A percentile compares a stretch with the other conserved stretches of the same genome.
Evolutionary conservation across 2,113 vertebrate species (phyloP).

Genomic region (Setophaga kirtlandii): DNA sequence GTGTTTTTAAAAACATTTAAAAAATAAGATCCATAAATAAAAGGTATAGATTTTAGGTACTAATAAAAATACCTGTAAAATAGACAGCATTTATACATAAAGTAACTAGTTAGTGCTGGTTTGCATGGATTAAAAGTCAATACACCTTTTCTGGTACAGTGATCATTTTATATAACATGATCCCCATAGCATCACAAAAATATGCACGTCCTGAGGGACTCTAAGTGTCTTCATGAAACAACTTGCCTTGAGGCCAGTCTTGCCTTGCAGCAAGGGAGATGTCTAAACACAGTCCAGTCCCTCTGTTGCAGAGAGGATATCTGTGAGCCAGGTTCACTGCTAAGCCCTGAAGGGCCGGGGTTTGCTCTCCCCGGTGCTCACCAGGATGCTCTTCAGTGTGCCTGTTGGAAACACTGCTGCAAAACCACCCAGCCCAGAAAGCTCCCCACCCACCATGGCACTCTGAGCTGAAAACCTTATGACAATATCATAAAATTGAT

Average conservation of each 20-base stretch:
- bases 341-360: accelerated
- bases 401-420: not conserved
- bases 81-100: not conserved
- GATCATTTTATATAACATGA: not conserved
- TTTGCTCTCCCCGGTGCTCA: not conserved
- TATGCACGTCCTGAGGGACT: not conserved
- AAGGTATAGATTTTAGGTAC: not conserved
- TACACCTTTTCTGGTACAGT: not conserved
- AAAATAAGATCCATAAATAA: not conserved
- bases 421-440: not conserved
- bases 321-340: accelerated
- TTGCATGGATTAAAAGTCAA: not conserved
- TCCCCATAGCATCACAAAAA: not conserved
- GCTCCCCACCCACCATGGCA: accelerated
- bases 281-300: not conserved
- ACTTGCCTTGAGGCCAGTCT: not conserved
- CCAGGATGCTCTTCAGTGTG: not conserved
- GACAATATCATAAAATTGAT: not conserved
- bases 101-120: not conserved
- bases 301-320: not conserved
- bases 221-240: not conserved
- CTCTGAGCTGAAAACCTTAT: not conserved
- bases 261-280: not conserved
- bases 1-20: not conserved
- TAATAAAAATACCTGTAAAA: not conserved